Percentiles rank a stretch among this genome's conserved stretches.
phyloP scores from a whole-genome alignment of 2,797 vertebrate genomes.

The Oreortyx pictus region DNA sequence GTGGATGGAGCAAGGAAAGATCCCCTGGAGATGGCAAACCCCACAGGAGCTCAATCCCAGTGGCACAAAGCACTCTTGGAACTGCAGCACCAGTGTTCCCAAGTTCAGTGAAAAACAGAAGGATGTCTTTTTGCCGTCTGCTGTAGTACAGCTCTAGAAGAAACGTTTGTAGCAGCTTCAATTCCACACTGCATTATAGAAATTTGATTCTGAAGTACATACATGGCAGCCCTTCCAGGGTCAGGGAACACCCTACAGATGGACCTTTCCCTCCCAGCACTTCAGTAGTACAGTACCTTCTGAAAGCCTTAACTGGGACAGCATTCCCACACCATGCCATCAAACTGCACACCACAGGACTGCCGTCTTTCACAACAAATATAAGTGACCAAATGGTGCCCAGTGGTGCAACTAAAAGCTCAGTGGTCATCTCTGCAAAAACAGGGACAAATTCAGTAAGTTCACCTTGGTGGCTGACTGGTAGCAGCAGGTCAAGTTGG shows the following conservation, averaged over 20 bases:
- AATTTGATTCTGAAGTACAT: accelerated
- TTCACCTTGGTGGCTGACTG: not conserved
- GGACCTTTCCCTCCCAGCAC: not conserved
- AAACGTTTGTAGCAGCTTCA: not conserved
- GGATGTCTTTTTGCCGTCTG: not conserved
- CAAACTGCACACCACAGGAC: not conserved
- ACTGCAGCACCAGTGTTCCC: not conserved
- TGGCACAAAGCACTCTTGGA: not conserved
- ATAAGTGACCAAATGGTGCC: not conserved
- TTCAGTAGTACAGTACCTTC: not conserved
- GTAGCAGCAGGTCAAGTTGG: not conserved
- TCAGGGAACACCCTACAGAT: not conserved
- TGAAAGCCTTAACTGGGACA: not conserved
- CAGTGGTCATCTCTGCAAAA: not conserved
- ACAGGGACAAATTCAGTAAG: not conserved
- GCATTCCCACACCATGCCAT: not conserved
- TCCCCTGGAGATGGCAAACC: not conserved
- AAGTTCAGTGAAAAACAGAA: not conserved
- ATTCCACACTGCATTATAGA: not conserved
- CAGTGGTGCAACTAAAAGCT: not conserved
- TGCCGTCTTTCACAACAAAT: not conserved
- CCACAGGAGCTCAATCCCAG: not conserved
- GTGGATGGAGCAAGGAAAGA: not conserved
- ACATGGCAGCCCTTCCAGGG: not conserved
- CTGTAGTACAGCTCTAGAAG: not conserved